phyloP scores from a whole-genome alignment of 2,888 invertebrate genomes.

The Brachyptera risi region DNA sequence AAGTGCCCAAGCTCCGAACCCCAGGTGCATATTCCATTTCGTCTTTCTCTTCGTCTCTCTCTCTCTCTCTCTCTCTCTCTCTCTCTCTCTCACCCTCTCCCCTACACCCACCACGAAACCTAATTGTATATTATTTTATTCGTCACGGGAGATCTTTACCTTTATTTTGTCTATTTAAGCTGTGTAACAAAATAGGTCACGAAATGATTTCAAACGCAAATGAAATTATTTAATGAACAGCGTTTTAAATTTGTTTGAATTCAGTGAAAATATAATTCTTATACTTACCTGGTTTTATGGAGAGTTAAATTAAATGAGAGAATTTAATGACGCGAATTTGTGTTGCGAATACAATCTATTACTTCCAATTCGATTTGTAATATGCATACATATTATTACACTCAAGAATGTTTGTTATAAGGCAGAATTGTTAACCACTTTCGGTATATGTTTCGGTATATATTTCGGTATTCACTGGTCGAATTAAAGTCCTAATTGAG shows the following conservation, averaged over 20 bases:
- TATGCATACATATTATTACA: no score
- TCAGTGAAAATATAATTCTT: background rate
- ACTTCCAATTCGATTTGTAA: no score
- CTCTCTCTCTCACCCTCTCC: background rate
- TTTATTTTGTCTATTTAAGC: background rate
- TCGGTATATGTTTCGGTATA: no score
- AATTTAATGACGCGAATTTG: no score
- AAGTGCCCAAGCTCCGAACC: constrained; percentile 10
- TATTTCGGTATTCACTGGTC: no score
- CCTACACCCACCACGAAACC: background rate
- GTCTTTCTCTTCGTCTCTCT: background rate
- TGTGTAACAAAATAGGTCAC: background rate
- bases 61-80: background rate
- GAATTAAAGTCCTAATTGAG: no score
- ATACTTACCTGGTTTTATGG: no score
- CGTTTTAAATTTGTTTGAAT: background rate
- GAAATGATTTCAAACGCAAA: background rate
- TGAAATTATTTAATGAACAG: background rate
- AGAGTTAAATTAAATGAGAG: no score
- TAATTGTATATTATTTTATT: constrained; percentile 20
- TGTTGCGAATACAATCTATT: no score
- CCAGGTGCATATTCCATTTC: constrained; percentile 18
- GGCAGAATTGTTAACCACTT: no score
- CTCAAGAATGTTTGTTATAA: no score
- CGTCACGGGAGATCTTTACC: background rate